Conservation (phyloP, 2,797 vertebrate species). For the Spinus pinus region DNA sequence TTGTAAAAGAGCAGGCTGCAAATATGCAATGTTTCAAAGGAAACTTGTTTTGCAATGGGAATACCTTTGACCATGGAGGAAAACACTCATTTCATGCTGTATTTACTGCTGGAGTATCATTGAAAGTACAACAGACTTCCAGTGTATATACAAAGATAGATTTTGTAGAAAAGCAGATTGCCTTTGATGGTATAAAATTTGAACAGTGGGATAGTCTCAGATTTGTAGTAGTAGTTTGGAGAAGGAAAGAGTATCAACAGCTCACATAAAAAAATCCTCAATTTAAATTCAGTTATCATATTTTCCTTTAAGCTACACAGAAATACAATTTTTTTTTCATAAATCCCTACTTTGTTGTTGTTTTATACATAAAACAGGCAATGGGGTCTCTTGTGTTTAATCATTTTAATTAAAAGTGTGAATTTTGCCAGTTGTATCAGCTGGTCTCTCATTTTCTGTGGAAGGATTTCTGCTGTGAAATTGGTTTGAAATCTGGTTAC, state of each 20-base stretch:
- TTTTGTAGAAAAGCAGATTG: not conserved
- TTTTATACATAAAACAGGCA: slow-evolving; percentile 55
- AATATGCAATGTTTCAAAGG: not conserved
- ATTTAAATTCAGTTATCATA: slow-evolving; percentile 27
- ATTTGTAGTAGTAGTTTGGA: not conserved
- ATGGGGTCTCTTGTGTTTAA: slow-evolving; percentile 48
- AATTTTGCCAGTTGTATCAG: slow-evolving; percentile 42
- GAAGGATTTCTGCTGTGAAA: slow-evolving; percentile 14
- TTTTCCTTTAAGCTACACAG: slow-evolving; percentile 37
- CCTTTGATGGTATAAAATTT: not conserved
- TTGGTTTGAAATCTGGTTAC: slow-evolving; percentile 16
- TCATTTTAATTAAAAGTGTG: slow-evolving; percentile 48
- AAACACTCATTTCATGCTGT: not conserved
- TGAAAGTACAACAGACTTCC: not conserved
- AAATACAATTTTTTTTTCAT: slow-evolving; percentile 20
- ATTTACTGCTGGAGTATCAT: not conserved
- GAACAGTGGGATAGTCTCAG: not conserved
- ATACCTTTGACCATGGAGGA: not conserved
- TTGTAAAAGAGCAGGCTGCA: slow-evolving; percentile 9
- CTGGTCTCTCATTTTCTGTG: slow-evolving; percentile 27
- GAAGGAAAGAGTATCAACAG: not conserved
- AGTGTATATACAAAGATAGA: not conserved
- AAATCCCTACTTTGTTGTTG: slow-evolving; percentile 54
- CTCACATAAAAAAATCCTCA: slow-evolving; percentile 6
- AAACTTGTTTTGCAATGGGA: not conserved